A percentile compares a stretch with the other conserved stretches of the same genome.
Evolutionary conservation across 2,888 invertebrate species (phyloP).

Genomic region (Bursaphelenchus okinawaensis): DNA sequence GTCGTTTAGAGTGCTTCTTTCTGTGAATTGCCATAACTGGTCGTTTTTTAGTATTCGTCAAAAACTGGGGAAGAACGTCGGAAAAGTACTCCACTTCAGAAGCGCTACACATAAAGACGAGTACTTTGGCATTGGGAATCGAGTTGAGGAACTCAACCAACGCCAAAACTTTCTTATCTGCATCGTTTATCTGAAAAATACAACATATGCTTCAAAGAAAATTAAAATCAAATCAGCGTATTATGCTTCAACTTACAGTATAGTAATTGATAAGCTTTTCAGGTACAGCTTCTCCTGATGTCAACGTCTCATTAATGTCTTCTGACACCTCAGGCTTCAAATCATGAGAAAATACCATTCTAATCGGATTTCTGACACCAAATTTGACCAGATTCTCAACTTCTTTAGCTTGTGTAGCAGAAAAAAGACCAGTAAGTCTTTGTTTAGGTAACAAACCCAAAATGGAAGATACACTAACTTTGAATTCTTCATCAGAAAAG

Average conservation of each 20-base stretch:
- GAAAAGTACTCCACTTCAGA: constrained; percentile 89
- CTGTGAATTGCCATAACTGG: constrained; percentile 78
- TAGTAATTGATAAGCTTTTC: constrained; percentile 68
- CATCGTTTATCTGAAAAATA: constrained; percentile 62
- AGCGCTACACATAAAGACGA: constrained; percentile 84
- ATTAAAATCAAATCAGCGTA: background rate
- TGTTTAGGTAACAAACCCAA: constrained; percentile 84
- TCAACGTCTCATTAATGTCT: background rate
- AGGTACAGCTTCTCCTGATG: constrained; percentile 59
- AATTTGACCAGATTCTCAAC: constrained; percentile 83
- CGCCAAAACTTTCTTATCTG: constrained; percentile 75
- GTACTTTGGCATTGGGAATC: constrained; percentile 63
- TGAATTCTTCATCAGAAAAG: constrained; percentile 85
- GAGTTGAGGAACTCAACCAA: constrained; percentile 73
- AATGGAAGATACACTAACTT: constrained; percentile 75
- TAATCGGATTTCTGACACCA: constrained; percentile 63
- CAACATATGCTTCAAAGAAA: background rate
- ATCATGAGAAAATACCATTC: constrained; percentile 28
- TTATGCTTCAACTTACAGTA: constrained; percentile 62
- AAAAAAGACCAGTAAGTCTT: constrained; percentile 91
- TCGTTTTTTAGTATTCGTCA: constrained; percentile 24
- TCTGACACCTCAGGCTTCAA: constrained; percentile 13
- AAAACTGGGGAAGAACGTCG: constrained; percentile 25
- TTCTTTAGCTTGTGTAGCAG: constrained; percentile 94
- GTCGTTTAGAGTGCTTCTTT: constrained; percentile 84